Base-by-base conservation (phyloP, 2,888 invertebrate genomes). In the Cataglyphis altisquamis region DNA sequence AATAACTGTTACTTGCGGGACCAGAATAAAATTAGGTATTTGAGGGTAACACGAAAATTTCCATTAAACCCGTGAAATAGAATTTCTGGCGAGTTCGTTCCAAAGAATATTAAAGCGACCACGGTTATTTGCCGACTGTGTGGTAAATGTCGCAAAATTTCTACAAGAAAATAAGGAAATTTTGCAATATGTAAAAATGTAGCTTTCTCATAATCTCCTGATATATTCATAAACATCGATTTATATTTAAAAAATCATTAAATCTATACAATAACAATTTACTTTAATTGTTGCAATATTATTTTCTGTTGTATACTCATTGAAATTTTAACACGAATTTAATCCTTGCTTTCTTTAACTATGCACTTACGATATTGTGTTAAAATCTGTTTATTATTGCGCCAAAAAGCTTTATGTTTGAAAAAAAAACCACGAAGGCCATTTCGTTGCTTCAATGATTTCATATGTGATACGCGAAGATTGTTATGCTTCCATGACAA, bases 391-490 rank as follows among this genome's bases (percentile, higher is more conserved):
- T 63, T 64, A 2, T 25, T 15, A n/a, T 39, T 72, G 5, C 45
- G n/a, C 10, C 36, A n/a, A 68, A 66, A 45, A 60, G 48, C 21
- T 75, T 18, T 83, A 68, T 67, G 81, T 70, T 64, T 77, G 25
- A 55, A 39, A 57, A 75, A 72, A 77, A 72, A 72, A 36, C 12
- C 18, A 32, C 25, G 9, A 1, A 60, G 12, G 6, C 25, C 18
- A 21, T 48, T 32, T 48, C 21, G 12, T n/a, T 41, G 41, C 10
- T 41, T 48, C 21, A 18, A 25, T 10, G 6, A 5, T 60, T 73
- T 21, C 63, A 21, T 68, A 60, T 60, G 18, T 60, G 55, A 55
- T 39, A 41, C n/a, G 55, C 12, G 57, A 6, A 78, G 15, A 62
- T 78, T 25, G 36, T 57, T 15, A n/a, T 41, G 41, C 4, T n/a